Evolutionary conservation across 53 echinoderm and acorn worm genomes (phyloP).

Genomic region (Hippasteria phrygiana): DNA sequence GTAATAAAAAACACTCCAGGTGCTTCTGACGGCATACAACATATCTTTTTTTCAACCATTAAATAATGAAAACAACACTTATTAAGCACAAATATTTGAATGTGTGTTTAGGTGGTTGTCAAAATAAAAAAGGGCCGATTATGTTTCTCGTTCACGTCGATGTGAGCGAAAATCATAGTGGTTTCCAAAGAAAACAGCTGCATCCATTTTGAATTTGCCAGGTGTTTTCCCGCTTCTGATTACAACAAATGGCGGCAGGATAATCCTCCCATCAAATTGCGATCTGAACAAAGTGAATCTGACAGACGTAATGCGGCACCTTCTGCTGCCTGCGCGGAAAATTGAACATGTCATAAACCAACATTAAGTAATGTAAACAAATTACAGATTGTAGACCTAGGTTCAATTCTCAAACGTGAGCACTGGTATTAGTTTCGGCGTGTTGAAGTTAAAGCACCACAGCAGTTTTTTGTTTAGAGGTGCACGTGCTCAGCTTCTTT

Average conservation of each 20-base stretch:
- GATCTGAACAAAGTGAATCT: neutral
- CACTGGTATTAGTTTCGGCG: neutral
- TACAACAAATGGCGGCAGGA: neutral
- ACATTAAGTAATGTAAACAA: constrained; percentile 38
- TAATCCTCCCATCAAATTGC: neutral
- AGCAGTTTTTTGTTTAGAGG: neutral
- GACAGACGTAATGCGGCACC: neutral
- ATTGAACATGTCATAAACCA: neutral
- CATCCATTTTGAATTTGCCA: neutral
- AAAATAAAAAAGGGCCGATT: neutral
- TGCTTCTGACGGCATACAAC: neutral
- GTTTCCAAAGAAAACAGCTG: neutral
- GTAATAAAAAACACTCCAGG: too few relatives aligned
- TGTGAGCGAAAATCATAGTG: neutral
- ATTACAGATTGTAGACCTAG: neutral
- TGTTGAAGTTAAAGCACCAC: neutral
- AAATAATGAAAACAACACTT: neutral
- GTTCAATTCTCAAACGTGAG: neutral
- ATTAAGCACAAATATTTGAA: neutral
- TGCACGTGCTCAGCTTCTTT: too few relatives aligned
- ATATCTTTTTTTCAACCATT: neutral
- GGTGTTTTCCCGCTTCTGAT: constrained; percentile 12
- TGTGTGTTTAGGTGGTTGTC: constrained; percentile 8
- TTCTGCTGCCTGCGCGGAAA: neutral
- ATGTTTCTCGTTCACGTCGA: neutral